Percentiles rank a stretch among this genome's conserved stretches.
Evolutionary conservation across 2,888 invertebrate species (phyloP).

Genomic region (Erannis defoliaria): DNA sequence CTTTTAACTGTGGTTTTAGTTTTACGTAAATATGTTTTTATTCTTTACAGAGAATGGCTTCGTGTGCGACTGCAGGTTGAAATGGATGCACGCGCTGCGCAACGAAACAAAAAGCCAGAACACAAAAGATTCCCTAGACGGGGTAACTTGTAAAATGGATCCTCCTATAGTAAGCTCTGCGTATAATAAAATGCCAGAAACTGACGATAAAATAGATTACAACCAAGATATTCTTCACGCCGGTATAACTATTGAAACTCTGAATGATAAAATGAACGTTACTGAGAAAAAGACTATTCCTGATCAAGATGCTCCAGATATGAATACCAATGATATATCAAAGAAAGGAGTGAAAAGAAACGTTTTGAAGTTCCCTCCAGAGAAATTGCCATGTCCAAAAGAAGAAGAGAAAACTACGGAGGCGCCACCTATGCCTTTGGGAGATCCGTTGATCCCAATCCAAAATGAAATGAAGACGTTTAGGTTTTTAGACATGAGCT

Average conservation of each 20-base stretch:
- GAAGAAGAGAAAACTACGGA: conserved; percentile 73
- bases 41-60: conserved; percentile 92
- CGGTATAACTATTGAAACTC: conserved; percentile 70
- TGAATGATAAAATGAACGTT: conserved; percentile 68
- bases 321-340: conserved; percentile 59
- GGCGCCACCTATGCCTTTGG: conserved; percentile 62
- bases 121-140: conserved; percentile 89
- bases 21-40: conserved; percentile 42
- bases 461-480: conserved; percentile 83
- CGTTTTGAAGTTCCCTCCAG: conserved; percentile 75
- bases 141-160: conserved; percentile 90
- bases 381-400: conserved; percentile 75
- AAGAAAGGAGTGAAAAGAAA: conserved; percentile 70
- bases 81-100: conserved; percentile 92
- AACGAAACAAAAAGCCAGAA: conserved; percentile 91
- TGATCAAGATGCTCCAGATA: conserved; percentile 57
- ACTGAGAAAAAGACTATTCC: conserved; percentile 67
- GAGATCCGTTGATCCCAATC: conserved; percentile 77
- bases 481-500: conserved; percentile 73
- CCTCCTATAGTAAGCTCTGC: conserved; percentile 79
- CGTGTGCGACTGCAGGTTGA: conserved; percentile 93
- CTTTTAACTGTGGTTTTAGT: conserved; percentile 29
- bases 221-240: conserved; percentile 73
- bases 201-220: conserved; percentile 69
- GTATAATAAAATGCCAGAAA: conserved; percentile 76